phyloP scores from a whole-genome alignment of 2,888 invertebrate genomes.

The Patella pellucida region DNA sequence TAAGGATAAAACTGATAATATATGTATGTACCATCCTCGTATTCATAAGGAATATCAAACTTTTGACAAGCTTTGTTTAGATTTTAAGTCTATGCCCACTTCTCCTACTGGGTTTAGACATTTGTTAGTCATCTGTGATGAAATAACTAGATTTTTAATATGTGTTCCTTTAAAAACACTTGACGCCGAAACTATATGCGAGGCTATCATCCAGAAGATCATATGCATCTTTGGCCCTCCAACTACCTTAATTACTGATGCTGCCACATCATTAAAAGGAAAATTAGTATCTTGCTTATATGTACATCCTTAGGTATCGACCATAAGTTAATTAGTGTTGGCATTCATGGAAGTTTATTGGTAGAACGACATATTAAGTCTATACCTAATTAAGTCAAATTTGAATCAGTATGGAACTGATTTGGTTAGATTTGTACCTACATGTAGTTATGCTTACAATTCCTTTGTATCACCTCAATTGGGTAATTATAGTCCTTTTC shows the following conservation, averaged over 20 bases:
- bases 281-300: background rate
- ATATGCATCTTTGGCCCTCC: constrained; percentile 9
- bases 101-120: background rate
- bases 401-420: too few relatives aligned
- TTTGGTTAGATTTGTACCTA: too few relatives aligned
- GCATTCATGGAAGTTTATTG: background rate
- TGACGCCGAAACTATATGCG: background rate
- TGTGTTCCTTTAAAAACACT: constrained; percentile 4
- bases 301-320: background rate
- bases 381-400: too few relatives aligned
- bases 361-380: too few relatives aligned
- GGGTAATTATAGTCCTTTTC: too few relatives aligned
- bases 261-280: background rate
- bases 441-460: too few relatives aligned
- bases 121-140: too few relatives aligned
- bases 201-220: background rate
- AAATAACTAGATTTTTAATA: constrained; percentile 1
- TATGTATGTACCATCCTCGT: background rate
- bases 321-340: background rate
- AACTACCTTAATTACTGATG: constrained; percentile 1
- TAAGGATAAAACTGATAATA: background rate
- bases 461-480: too few relatives aligned
- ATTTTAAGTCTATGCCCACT: background rate
- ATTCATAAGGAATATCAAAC: constrained; percentile 3
- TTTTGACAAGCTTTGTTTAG: constrained; percentile 1